Base-by-base conservation (phyloP, 2,113 vertebrate genomes). In the Ophiodon elongatus region DNA sequence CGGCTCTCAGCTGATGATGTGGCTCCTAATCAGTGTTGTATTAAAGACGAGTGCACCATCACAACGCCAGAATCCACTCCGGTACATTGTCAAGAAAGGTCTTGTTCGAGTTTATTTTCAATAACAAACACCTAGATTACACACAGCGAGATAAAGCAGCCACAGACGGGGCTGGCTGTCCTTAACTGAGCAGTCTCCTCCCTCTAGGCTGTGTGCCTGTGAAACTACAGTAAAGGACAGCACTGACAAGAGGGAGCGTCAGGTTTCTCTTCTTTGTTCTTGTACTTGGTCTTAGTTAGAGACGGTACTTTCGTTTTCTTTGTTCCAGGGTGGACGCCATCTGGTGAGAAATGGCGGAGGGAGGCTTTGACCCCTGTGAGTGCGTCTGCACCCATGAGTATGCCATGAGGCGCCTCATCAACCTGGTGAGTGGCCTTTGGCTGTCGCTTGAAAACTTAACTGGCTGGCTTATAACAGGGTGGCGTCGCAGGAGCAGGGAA, bases 321-420 rank as follows among this genome's bases (percentile, higher is more conserved):
- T 37, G 29, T 72, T 76, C 11, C 60, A 63, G 90, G 89, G 78
- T 82, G 73, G 70, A 82, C 57, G 3, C 37, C 5, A 33, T 78
- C 59, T 56, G 88, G 84, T 79, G 85, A 94, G 90, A 92, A 93
- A 99, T 99, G 98, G 98, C 98, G 59, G 98, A 99, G 93, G 98
- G 97, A 85, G 97, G 97, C 84, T 99, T 96, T 88, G 98, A 99
- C 95, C 98, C 98, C 33, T 99, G 98, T 85, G 98, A 99, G 95
- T 99, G 98, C 90, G 95, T 99, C 93, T 99, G 98, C 95, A 97
- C 96, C 0, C 97, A 99, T 82, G 97, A 99, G 91, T 95, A 98
- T 83, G 97, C 97, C 3, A 99, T 99, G 98, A 96, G 97, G 89
- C 96, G 98, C 72, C 95, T 99, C 87, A 96, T 99, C 92, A 98